These are phyloP conservation scores for Cheilosia scutellata DNA, from an alignment of 2,888 invertebrate species.

Conservation along the genomic window DNA sequence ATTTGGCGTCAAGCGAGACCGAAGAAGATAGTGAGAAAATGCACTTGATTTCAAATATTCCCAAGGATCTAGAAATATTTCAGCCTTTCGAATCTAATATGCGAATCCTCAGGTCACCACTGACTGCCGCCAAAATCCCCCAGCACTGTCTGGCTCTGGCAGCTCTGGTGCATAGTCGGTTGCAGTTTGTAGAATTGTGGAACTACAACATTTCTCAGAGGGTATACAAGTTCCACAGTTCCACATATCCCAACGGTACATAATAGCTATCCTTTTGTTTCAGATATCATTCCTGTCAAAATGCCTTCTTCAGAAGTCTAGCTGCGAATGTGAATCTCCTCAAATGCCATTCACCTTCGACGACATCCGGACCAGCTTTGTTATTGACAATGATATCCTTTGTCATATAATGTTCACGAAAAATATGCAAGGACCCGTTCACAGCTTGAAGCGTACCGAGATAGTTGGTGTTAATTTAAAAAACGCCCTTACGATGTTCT, in stretches of 20 bases:
- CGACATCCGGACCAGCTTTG: constrained; percentile 61
- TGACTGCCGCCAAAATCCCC: constrained; percentile 26
- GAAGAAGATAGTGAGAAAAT: constrained; percentile 16
- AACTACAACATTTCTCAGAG: constrained; percentile 60
- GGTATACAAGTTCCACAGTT: constrained; percentile 27
- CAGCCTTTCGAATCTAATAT: constrained; percentile 30
- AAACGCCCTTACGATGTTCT: constrained; percentile 55
- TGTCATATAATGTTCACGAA: constrained; percentile 65
- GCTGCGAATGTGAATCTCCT: constrained; percentile 40
- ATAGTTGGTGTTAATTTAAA: constrained; percentile 54
- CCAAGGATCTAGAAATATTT: constrained; percentile 58
- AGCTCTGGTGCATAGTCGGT: constrained; percentile 68
- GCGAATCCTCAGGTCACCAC: constrained; percentile 49
- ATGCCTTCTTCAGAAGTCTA: constrained; percentile 52
- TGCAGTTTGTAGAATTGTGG: constrained; percentile 75
- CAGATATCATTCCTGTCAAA: constrained; percentile 61
- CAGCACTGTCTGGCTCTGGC: constrained; percentile 64
- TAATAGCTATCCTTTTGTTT: neutral
- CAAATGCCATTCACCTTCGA: constrained; percentile 25
- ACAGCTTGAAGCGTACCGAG: constrained; percentile 41
- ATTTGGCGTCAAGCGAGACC: neutral
- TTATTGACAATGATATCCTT: constrained; percentile 70
- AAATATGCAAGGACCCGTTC: constrained; percentile 68
- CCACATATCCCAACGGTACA: no score
- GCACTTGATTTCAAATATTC: constrained; percentile 34